Evolutionary conservation across 2,888 invertebrate genomes (phyloP), one percentile per base, ranked within the genome.

Genomic region (Temnothorax rugatulus): DNA sequence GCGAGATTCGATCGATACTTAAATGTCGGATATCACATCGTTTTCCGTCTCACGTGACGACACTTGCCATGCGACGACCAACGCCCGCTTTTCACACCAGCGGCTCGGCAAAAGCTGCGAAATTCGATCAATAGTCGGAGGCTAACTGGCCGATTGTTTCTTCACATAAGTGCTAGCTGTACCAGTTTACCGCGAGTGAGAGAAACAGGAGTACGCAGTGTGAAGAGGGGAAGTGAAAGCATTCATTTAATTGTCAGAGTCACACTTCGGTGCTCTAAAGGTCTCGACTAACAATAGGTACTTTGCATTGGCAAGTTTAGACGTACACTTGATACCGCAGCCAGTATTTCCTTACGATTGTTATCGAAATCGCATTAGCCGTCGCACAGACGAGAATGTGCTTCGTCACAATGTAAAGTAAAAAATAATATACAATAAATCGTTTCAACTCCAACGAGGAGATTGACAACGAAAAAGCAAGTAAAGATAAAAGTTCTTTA

Each of bases 41-140:
- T 66, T 77, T 79, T 74, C 64, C 73, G 68, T 61, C 47, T 54
- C 77, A 69, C 71, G 8, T 50, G 57, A 41, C 13, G 59, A 73
- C 71, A 71, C 83, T 75, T 77, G 83, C 84, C 77, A 74, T 82
- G 86, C 85, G 74, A 88, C 82, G 64, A 86, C 85, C 90, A 90
- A 90, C 90, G 90, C 90, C 88, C 88, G 87, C 84, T 86, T 87
- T 88, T 86, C 83, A 85, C 83, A 64, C 71, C 41, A 66, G 73
- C 61, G 44, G 41, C 77, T 74, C 81, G 77, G 75, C 87, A 82
- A 88, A 90, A 87, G 84, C 87, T 79, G 76, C 59, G 66, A 81
- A 86, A 90, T 88, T 75, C 86, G 87, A 90, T 90, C 90, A 85
- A 90, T 90, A 90, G 88, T 90, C 90, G 66, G 82, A 77, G 85